Evolutionary conservation across 2,888 invertebrate genomes (phyloP).

Genomic region (Torymus texanus): DNA sequence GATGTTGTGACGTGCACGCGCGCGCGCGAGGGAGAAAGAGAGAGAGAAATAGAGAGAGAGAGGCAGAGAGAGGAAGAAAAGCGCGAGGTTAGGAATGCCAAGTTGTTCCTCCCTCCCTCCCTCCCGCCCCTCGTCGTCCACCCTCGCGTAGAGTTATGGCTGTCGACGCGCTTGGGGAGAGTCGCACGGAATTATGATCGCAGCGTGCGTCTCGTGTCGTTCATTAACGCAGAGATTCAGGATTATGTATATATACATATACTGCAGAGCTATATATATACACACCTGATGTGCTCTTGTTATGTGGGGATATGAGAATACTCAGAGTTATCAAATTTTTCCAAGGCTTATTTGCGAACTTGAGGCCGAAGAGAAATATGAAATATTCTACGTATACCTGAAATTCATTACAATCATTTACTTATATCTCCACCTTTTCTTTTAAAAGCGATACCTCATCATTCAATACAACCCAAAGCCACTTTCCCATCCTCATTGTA

Average conservation of each 20-base stretch:
- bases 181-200: conserved; percentile 9
- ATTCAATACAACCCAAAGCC: too few relatives aligned
- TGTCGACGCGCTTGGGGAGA: neutral
- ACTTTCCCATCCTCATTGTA: too few relatives aligned
- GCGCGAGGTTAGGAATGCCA: conserved; percentile 62
- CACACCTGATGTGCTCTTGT: too few relatives aligned
- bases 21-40: conserved; percentile 55
- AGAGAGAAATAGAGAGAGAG: conserved; percentile 54
- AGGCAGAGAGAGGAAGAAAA: conserved; percentile 33
- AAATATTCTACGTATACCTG: too few relatives aligned
- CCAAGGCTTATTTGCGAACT: neutral
- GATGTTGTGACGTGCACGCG: conserved; percentile 59
- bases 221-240: conserved; percentile 28
- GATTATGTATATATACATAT: neutral
- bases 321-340: conserved; percentile 1
- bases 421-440: too few relatives aligned
- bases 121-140: too few relatives aligned
- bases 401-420: too few relatives aligned
- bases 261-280: too few relatives aligned
- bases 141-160: neutral
- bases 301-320: neutral
- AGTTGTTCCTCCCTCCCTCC: conserved; percentile 49
- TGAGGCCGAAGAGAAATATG: too few relatives aligned
- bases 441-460: too few relatives aligned
- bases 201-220: neutral